These are phyloP conservation scores for Danio rerio DNA, from an alignment of 2,113 vertebrate species.

Conservation along the genomic window GRCz12tu NC_133192.1:14450501-14451000, in stretches of 20 bases:
- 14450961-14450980: no score
- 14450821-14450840: not conserved
- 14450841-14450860: not conserved
- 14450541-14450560: not conserved
- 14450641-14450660: not conserved
- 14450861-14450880: not conserved
- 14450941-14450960: no score
- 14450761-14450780: not conserved
- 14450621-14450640: not conserved
- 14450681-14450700: slow-evolving; percentile 31
- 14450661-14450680: slow-evolving; percentile 5
- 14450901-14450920: no score
- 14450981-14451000: no score
- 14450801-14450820: slow-evolving; percentile 1
- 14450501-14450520: not conserved
- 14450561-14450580: not conserved
- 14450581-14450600: not conserved
- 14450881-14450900: no score
- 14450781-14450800: not conserved
- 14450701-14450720: not conserved
- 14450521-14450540: not conserved
- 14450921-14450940: no score
- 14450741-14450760: not conserved
- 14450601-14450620: not conserved
- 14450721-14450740: not conserved